phyloP scores from a whole-genome alignment of 2,113 vertebrate genomes.

The Sitta europaea region DNA sequence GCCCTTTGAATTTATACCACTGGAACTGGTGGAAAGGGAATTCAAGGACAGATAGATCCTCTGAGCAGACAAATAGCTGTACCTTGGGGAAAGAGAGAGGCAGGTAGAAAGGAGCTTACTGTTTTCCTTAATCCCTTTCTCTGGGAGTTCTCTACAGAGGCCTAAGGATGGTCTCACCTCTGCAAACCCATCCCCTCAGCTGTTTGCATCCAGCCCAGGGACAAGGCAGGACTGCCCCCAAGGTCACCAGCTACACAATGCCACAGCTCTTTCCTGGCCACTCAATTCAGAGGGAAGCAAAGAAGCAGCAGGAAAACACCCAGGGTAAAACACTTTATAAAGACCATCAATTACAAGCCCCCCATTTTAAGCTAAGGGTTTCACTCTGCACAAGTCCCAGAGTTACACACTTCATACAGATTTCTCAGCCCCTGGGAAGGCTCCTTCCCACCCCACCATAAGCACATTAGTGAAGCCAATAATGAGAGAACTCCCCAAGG shows the following conservation, averaged over 20 bases:
- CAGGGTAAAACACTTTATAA: not conserved
- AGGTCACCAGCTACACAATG: not conserved
- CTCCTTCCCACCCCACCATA: not conserved
- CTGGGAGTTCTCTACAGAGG: not conserved
- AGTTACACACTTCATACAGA: not conserved
- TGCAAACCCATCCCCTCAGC: not conserved
- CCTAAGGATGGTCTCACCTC: not conserved
- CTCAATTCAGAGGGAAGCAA: not conserved
- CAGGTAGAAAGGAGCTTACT: not conserved
- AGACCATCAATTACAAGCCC: not conserved
- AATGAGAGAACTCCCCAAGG: not conserved
- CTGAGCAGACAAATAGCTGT: not conserved
- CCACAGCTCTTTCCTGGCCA: not conserved
- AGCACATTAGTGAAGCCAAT: not conserved
- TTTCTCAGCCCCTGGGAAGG: not conserved
- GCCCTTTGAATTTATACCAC: not conserved
- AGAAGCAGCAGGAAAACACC: not conserved
- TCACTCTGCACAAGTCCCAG: not conserved
- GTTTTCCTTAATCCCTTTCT: not conserved
- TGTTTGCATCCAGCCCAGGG: not conserved
- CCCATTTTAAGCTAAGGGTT: not conserved
- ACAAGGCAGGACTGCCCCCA: not conserved
- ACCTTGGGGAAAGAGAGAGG: not conserved
- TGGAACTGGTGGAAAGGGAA: not conserved
- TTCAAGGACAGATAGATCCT: not conserved